phyloP scores from a whole-genome alignment of 2,113 vertebrate species.

The Dromiciops gliroides region DNA sequence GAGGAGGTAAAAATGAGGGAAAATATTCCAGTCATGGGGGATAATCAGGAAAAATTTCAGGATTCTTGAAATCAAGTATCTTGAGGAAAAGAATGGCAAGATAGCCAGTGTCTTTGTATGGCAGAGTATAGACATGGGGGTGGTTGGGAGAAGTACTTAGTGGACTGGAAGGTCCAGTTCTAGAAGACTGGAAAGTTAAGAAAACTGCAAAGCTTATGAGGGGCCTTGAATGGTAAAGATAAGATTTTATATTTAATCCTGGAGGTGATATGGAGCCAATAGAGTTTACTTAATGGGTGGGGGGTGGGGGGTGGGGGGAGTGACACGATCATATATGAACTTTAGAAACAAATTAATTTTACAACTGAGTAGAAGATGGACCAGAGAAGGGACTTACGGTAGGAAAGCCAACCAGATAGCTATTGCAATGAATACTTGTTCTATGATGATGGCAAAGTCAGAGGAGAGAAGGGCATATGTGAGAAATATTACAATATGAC shows the following conservation, averaged over 20 bases:
- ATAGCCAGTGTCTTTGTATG: neutral
- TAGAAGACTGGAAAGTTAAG: neutral
- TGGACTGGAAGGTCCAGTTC: neutral
- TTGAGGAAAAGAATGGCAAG: neutral
- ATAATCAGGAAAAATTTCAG: neutral
- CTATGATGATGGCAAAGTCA: neutral
- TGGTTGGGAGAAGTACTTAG: neutral
- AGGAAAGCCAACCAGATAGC: neutral
- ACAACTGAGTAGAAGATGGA: neutral
- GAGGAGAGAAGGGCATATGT: neutral
- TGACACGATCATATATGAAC: neutral
- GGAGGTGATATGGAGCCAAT: neutral
- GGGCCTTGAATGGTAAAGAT: neutral
- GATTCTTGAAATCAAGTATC: neutral
- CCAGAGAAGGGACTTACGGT: neutral
- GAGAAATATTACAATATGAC: neutral
- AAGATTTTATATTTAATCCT: neutral
- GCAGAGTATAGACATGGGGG: neutral
- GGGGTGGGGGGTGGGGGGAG: too few species aligned
- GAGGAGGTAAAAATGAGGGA: too few species aligned
- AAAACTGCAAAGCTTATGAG: neutral
- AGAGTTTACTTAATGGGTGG: neutral
- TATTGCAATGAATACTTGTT: neutral
- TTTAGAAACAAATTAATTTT: neutral
- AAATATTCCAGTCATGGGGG: too few species aligned